Conservation (phyloP, 64 coral and sea anemone species). For the Pocillopora damicornis region DNA sequence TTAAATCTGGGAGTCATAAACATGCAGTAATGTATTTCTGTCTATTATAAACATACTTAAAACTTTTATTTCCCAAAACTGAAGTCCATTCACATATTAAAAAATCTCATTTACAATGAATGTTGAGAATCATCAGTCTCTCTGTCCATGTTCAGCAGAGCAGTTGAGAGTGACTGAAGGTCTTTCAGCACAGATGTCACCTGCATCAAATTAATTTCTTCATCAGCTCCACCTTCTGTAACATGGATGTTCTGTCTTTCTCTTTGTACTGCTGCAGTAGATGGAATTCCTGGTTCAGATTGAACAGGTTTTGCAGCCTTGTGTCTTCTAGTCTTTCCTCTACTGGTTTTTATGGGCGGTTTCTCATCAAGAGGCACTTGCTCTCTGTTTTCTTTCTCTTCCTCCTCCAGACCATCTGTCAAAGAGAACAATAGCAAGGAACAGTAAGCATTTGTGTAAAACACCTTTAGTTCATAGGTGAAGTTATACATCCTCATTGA, state of each 20-base stretch:
- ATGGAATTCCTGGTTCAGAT: not conserved
- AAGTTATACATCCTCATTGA: not conserved
- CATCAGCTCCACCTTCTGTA: not conserved
- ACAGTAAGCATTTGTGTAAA: not conserved
- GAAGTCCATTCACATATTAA: too few relatives aligned
- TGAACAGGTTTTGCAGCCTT: not conserved
- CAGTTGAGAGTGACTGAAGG: slow-evolving; percentile 46
- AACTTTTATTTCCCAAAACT: too few relatives aligned
- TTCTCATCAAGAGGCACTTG: not conserved
- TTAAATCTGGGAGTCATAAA: too few relatives aligned
- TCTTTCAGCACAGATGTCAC: slow-evolving; percentile 50
- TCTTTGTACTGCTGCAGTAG: not conserved
- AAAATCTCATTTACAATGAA: not conserved
- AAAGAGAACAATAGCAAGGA: not conserved
- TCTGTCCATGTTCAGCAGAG: slow-evolving; percentile 43
- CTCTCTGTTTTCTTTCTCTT: slow-evolving; percentile 33
- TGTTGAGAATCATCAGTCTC: slow-evolving; percentile 26
- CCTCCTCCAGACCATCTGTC: not conserved
- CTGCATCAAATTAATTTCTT: slow-evolving; percentile 14
- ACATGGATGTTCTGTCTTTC: not conserved
- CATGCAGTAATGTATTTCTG: too few relatives aligned
- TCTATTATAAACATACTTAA: too few relatives aligned
- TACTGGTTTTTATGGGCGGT: slow-evolving; percentile 17
- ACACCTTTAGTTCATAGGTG: not conserved
- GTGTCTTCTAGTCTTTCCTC: not conserved